These are phyloP conservation scores for Corythornis leucogaster DNA, from an alignment of 2,797 vertebrate species.

Conservation along the genomic window DNA sequence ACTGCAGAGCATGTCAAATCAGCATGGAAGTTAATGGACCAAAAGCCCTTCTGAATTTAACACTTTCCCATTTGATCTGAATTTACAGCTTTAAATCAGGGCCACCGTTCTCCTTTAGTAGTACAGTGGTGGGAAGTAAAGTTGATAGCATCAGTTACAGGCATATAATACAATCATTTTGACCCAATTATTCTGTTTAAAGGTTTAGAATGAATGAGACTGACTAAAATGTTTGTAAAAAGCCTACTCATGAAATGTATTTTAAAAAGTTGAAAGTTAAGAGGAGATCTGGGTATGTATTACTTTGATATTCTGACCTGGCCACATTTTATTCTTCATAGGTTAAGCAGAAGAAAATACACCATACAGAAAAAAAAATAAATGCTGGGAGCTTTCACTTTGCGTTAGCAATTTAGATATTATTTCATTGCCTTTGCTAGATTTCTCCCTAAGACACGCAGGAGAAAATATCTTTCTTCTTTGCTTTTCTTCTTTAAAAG, in stretches of 20 bases:
- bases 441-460: neutral
- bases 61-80: constrained; percentile 77
- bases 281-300: neutral
- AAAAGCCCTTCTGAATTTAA: constrained; percentile 75
- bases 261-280: neutral
- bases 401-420: neutral
- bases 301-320: neutral
- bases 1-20: constrained; percentile 75
- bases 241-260: neutral
- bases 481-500: neutral
- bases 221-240: neutral
- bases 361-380: neutral
- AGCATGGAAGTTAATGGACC: constrained; percentile 79
- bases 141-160: neutral
- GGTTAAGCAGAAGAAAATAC: neutral
- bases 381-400: neutral
- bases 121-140: constrained; percentile 8
- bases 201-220: neutral
- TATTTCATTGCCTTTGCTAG: neutral
- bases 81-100: constrained; percentile 68
- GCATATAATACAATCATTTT: neutral
- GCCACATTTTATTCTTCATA: neutral
- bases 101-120: constrained; percentile 3
- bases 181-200: neutral
- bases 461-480: neutral